phyloP scores from a whole-genome alignment of 2,113 vertebrate species.

The Callipepla californica region DNA sequence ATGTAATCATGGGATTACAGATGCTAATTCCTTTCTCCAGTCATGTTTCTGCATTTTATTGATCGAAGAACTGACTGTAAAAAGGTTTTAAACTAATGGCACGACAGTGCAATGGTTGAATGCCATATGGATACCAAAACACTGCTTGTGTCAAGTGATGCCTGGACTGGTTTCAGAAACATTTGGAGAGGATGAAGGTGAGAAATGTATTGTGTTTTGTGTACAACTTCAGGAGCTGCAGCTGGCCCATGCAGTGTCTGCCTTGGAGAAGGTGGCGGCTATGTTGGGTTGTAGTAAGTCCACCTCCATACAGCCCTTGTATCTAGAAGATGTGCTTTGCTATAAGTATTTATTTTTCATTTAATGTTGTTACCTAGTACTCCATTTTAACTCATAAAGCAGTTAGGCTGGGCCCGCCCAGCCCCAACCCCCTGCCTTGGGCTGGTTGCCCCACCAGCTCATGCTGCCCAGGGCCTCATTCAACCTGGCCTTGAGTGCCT shows the following conservation, averaged over 20 bases:
- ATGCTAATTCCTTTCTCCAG: conserved; percentile 54
- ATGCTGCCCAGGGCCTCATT: too few species aligned
- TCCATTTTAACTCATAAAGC: background rate
- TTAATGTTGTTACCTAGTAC: background rate
- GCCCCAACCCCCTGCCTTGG: too few species aligned
- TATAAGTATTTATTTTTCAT: background rate
- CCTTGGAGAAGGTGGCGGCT: accelerated
- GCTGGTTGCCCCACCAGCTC: too few species aligned
- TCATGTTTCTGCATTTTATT: conserved; percentile 56
- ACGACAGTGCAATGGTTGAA: background rate
- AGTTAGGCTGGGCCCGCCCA: background rate
- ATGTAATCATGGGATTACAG: conserved; percentile 61
- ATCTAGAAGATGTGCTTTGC: background rate
- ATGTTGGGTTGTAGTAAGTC: background rate
- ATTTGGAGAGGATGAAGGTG: background rate
- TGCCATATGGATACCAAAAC: background rate
- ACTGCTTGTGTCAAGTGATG: background rate
- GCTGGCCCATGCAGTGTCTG: accelerated
- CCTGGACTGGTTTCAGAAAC: background rate
- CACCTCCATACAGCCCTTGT: background rate
- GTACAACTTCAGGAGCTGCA: background rate
- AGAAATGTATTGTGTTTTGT: background rate
- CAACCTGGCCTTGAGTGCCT: too few species aligned
- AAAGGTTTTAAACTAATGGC: conserved; percentile 56
- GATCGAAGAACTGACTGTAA: conserved; percentile 51